These are phyloP conservation scores for Eristalis pertinax DNA, from an alignment of 2,888 invertebrate genomes.

Conservation along the genomic window DNA sequence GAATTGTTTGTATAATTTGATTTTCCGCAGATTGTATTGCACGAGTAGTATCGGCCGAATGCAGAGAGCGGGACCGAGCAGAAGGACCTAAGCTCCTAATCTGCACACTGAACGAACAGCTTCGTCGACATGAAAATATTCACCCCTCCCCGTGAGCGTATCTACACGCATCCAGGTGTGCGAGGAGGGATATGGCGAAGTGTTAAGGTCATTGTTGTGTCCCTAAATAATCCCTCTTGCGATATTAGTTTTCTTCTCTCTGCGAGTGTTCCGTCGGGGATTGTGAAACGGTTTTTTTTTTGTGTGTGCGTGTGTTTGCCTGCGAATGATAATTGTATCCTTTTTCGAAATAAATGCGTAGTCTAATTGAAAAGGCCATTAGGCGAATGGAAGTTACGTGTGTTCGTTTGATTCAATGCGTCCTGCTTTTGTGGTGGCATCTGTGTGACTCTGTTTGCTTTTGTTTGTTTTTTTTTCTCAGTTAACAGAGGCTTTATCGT, in stretches of 20 bases:
- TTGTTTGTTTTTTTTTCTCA: conserved; percentile 80
- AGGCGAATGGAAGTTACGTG: conserved; percentile 24
- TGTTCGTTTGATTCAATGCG: conserved; percentile 7
- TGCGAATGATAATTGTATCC: conserved; percentile 45
- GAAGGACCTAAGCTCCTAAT: conserved; percentile 25
- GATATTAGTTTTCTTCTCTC: conserved; percentile 54
- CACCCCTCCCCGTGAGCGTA: neutral
- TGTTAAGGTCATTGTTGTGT: conserved; percentile 48
- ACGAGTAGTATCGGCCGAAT: neutral
- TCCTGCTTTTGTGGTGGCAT: neutral
- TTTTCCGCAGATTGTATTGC: conserved; percentile 26
- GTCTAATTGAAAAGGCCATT: conserved; percentile 44
- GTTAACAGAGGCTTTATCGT: conserved; percentile 96
- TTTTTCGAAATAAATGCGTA: neutral
- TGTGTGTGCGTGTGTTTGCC: neutral
- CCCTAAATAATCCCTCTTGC: conserved; percentile 54
- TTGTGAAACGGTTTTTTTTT: neutral
- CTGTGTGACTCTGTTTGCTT: neutral
- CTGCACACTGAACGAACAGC: conserved; percentile 21
- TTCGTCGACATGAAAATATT: conserved; percentile 30
- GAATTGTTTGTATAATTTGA: conserved; percentile 58
- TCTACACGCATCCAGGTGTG: neutral
- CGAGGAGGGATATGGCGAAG: conserved; percentile 17
- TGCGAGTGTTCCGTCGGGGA: neutral
- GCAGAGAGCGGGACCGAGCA: neutral